Base-by-base conservation (phyloP, 1,140 invertebrate species). In the Procambarus clarkii region DNA sequence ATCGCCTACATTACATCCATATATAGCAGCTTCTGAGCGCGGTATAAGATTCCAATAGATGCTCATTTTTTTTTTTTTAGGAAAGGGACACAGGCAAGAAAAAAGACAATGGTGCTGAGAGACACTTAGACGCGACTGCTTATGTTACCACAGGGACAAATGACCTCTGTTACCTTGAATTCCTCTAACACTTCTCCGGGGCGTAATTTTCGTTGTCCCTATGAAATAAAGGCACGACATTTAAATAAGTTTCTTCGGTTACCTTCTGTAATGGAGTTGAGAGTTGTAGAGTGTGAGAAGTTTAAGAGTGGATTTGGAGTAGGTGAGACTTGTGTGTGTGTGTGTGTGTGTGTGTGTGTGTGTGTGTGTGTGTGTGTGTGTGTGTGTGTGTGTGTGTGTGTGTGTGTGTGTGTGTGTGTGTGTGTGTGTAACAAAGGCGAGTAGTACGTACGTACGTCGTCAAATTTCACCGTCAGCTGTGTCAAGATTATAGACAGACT, bases 121-220 rank as follows among this genome's bases (percentile, higher is more conserved):
- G 60, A 89, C 44, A 71, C 15, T 71, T n/a, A 89, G 69, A 34
- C 69, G 69, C 69, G 69, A 34, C 7, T 9, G 46, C 69, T 79
- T 50, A 34, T 74, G 50, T 91, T 91, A 91, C 89, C 45, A 45
- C 48, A 84, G 81, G 82, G 82, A 91, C 82, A 85, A 79, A 44
- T 60, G 71, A 84, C 88, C 81, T 88, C 50, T 54, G 77, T 92
- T 92, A 98, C 97, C 97, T 97, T 98, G 95, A 97, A 97, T 94
- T 98, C 97, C 95, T 98, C 97, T 94, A 97, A 94, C 95, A 98
- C 97, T 96, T 98, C 97, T 95, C 97, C 97, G 92, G 97, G 97
- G 94, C 97, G 97, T 95, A 98, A 97, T 96, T 98, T 98, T 95
- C 97, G 96, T 96, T 96, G 95, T 95, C 96, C 96, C 96, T 96